These are phyloP conservation scores for Mesorhabditis spiculigera DNA, from an alignment of 2,888 invertebrate species.

Conservation along the genomic window DNA sequence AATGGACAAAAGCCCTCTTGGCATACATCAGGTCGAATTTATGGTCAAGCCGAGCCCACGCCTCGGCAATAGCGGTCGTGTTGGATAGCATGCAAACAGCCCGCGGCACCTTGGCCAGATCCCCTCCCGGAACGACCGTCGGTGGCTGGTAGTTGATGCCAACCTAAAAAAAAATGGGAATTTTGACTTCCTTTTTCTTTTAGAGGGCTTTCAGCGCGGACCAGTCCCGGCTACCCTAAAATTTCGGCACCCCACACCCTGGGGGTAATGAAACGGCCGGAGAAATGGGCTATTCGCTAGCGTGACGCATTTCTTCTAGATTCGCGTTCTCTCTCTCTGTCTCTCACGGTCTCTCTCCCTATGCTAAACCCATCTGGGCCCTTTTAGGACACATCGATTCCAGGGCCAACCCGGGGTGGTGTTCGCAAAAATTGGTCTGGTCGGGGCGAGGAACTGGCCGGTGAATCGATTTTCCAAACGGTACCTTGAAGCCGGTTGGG, in stretches of 20 bases:
- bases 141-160: slow-evolving; percentile 69
- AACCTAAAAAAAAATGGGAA: slow-evolving; percentile 61
- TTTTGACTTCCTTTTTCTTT: too few relatives aligned
- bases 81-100: slow-evolving; percentile 84
- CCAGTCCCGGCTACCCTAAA: not conserved
- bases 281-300: too few relatives aligned
- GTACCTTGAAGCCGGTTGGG: slow-evolving; percentile 55
- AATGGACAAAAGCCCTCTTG: slow-evolving; percentile 63
- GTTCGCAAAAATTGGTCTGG: not conserved
- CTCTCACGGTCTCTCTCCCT: too few relatives aligned
- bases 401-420: not conserved
- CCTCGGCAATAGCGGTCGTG: slow-evolving; percentile 84
- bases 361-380: too few relatives aligned
- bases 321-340: too few relatives aligned
- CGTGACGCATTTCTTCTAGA: too few relatives aligned
- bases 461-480: not conserved
- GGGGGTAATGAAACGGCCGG: too few relatives aligned
- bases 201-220: not conserved
- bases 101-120: slow-evolving; percentile 71
- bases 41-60: slow-evolving; percentile 75
- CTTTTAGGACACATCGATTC: not conserved
- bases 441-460: too few relatives aligned
- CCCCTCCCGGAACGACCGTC: slow-evolving; percentile 85
- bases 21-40: slow-evolving; percentile 77
- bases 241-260: too few relatives aligned